Conservation (phyloP, 1,140 invertebrate species). For the Nebria ingens region DNA sequence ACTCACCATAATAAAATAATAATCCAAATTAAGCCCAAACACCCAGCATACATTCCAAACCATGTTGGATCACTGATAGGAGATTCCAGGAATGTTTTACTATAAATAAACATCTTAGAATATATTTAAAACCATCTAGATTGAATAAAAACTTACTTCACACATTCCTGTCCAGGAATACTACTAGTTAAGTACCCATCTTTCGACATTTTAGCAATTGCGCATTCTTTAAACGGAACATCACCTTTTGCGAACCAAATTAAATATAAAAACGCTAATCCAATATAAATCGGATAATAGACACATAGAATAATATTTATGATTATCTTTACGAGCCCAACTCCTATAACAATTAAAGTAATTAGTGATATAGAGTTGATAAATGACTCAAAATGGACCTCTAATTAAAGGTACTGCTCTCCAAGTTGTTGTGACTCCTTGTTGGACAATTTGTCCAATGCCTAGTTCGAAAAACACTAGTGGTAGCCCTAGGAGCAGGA, state of each 20-base stretch:
- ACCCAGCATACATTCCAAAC: slow-evolving; percentile 36
- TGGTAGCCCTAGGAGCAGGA: slow-evolving; percentile 56
- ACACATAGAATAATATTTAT: slow-evolving; percentile 37
- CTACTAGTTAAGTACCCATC: slow-evolving; percentile 27
- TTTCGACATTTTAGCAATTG: slow-evolving; percentile 24
- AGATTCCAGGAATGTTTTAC: slow-evolving; percentile 37
- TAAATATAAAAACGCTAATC: slow-evolving; percentile 39
- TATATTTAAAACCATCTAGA: slow-evolving; percentile 8
- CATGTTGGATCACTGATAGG: slow-evolving; percentile 37
- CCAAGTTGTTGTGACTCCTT: slow-evolving; percentile 67
- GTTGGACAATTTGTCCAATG: slow-evolving; percentile 66
- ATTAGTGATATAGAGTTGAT: slow-evolving; percentile 2
- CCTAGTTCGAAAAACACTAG: slow-evolving; percentile 65
- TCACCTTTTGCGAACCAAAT: slow-evolving; percentile 41
- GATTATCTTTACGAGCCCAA: slow-evolving; percentile 44
- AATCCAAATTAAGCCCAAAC: slow-evolving; percentile 39
- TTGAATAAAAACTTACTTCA: slow-evolving; percentile 33
- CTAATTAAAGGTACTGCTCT: slow-evolving; percentile 67
- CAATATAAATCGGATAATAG: slow-evolving; percentile 43
- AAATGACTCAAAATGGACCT: slow-evolving; percentile 39
- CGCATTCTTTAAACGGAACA: slow-evolving; percentile 40
- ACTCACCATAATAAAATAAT: slow-evolving; percentile 37
- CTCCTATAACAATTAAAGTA: slow-evolving; percentile 36
- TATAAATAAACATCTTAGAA: slow-evolving; percentile 12
- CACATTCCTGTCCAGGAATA: slow-evolving; percentile 35